Evolutionary conservation across 2,888 invertebrate species (phyloP).

Genomic region (Morpho helenor): DNA sequence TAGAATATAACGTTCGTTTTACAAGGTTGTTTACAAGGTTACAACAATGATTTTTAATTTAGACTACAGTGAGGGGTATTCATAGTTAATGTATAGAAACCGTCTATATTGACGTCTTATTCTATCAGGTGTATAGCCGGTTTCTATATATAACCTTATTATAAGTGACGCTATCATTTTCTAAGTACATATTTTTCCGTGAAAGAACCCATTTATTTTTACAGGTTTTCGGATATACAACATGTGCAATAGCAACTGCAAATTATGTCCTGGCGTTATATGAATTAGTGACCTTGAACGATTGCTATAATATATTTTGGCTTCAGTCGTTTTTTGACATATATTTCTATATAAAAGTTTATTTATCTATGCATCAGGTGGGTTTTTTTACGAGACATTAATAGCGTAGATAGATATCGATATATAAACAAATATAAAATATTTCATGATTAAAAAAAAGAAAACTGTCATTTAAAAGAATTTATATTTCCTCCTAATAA

Average conservation of each 20-base stretch:
- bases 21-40: too few relatives aligned
- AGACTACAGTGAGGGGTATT: too few relatives aligned
- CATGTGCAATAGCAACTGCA: conserved; percentile 45
- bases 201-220: conserved; percentile 6
- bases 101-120: too few relatives aligned
- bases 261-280: conserved; percentile 55
- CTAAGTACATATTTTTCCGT: too few relatives aligned
- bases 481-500: too few relatives aligned
- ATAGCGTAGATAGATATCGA: not conserved
- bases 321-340: conserved; percentile 51
- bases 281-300: conserved; percentile 56
- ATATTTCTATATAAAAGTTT: conserved; percentile 55
- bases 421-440: not conserved
- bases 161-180: too few relatives aligned
- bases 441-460: not conserved
- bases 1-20: too few relatives aligned
- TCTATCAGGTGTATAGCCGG: too few relatives aligned
- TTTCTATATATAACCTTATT: too few relatives aligned
- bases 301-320: conserved; percentile 56
- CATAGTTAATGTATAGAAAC: too few relatives aligned
- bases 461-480: too few relatives aligned
- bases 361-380: conserved; percentile 60
- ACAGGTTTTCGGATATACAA: conserved; percentile 54
- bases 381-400: conserved; percentile 1
- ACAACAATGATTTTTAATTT: too few relatives aligned